Conservation (phyloP, 1,140 invertebrate species). For the Neodiprion pinetum region DNA sequence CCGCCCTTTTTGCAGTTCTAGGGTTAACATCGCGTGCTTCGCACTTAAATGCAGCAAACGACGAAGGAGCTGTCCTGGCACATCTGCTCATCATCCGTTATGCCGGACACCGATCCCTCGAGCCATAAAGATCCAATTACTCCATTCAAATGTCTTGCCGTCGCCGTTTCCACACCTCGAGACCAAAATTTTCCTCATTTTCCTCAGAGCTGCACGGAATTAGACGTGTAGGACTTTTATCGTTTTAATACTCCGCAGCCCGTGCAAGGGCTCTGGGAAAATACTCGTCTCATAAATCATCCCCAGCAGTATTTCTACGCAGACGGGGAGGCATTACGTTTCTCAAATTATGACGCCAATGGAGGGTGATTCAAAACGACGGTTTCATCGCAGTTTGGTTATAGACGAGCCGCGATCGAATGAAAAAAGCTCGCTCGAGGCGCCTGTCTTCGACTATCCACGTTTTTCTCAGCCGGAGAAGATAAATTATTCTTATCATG, state of each 20-base stretch:
- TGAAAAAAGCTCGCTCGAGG: no score
- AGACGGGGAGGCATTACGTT: not conserved
- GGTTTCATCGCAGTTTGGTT: not conserved
- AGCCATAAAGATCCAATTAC: conserved; percentile 12
- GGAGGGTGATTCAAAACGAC: not conserved
- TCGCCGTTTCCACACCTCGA: not conserved
- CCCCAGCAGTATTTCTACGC: not conserved
- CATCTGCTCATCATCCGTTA: conserved; percentile 3
- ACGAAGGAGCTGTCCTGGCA: not conserved
- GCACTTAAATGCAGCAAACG: not conserved
- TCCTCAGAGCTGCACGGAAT: not conserved
- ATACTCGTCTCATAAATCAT: not conserved
- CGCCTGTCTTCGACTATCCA: no score
- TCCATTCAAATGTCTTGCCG: not conserved
- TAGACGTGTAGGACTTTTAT: not conserved
- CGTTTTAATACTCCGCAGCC: not conserved
- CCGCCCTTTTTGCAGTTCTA: not conserved
- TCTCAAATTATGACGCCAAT: not conserved
- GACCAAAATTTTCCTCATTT: conserved; percentile 1
- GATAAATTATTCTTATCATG: no score
- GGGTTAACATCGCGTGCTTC: not conserved
- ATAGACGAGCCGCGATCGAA: no score
- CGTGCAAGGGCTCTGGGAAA: not conserved
- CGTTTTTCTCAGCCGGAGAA: no score
- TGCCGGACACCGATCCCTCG: not conserved